Conservation (phyloP, 2,797 vertebrate genomes). For the Vultur gryphus region DNA sequence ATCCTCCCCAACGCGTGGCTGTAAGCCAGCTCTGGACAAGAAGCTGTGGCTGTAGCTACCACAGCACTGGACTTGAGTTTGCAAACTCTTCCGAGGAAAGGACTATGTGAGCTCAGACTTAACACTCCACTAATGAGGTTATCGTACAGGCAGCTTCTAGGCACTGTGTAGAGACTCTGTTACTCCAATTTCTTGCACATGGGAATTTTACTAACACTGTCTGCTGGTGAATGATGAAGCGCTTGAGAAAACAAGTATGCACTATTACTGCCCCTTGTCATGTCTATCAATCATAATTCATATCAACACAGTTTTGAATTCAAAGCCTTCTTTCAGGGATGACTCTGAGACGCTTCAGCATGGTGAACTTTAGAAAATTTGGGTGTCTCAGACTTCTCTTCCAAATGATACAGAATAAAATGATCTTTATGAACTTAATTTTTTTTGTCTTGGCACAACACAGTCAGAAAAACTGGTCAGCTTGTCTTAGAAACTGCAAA, state of each 20-base stretch:
- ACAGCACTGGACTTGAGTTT: background rate
- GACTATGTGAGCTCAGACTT: background rate
- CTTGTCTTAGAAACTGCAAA: background rate
- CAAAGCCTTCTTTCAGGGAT: slow-evolving; percentile 14
- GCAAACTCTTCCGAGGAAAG: background rate
- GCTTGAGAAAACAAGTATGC: slow-evolving; percentile 48
- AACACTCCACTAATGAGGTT: slow-evolving; percentile 7
- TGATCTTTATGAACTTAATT: background rate
- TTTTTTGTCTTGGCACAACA: background rate
- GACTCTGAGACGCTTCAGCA: background rate
- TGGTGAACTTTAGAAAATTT: background rate
- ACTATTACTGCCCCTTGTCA: background rate
- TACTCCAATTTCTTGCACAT: slow-evolving; percentile 5
- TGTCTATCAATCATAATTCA: slow-evolving; percentile 6
- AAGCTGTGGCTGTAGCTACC: background rate
- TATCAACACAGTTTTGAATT: background rate
- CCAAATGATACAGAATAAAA: background rate
- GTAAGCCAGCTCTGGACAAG: background rate
- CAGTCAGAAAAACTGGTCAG: background rate
- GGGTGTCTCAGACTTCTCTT: background rate
- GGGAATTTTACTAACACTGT: slow-evolving; percentile 36
- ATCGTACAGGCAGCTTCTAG: background rate
- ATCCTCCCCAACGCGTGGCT: fast-evolving
- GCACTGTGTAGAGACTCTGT: background rate
- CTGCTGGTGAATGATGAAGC: slow-evolving; percentile 36